Evolutionary conservation across 2,113 vertebrate species (phyloP).

Genomic region (Pseudorectes ferrugineus): DNA sequence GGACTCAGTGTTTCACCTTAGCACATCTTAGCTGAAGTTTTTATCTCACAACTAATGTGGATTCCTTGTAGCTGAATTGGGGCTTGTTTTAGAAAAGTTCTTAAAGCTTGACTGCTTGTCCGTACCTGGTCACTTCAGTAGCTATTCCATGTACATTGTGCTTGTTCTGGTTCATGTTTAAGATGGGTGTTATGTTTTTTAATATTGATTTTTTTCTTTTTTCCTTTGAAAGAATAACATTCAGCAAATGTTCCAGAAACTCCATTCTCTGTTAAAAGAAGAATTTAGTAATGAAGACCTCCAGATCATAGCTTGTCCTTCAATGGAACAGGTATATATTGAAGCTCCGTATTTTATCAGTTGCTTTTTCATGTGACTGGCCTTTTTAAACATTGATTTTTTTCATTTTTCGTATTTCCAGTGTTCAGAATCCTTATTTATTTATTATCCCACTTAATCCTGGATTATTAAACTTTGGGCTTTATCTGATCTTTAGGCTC

Average conservation of each 20-base stretch:
- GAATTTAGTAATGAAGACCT: conserved; percentile 92
- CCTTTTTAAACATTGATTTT: not conserved
- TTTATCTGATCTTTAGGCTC: not conserved
- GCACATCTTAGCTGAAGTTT: not conserved
- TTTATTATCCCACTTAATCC: not conserved
- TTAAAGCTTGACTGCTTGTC: not conserved
- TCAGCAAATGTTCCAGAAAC: conserved; percentile 94
- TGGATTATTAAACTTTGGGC: not conserved
- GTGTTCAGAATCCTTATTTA: not conserved
- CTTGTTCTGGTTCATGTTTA: not conserved
- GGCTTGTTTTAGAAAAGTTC: not conserved
- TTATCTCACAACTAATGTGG: not conserved
- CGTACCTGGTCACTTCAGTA: not conserved
- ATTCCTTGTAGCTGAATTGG: not conserved
- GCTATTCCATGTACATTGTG: not conserved
- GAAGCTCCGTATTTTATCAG: not conserved
- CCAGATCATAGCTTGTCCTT: conserved; percentile 93
- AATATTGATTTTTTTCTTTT: not conserved
- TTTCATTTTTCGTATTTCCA: not conserved
- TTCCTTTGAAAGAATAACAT: conserved; percentile 86
- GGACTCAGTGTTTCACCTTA: not conserved
- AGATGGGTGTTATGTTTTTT: not conserved
- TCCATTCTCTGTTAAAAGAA: conserved; percentile 88
- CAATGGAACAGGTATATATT: conserved; percentile 89
- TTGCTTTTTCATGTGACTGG: not conserved